Evolutionary conservation across 2,888 invertebrate genomes (phyloP), one percentile per base, ranked within the genome.

Genomic region (Acrocyrtus sp.): DNA sequence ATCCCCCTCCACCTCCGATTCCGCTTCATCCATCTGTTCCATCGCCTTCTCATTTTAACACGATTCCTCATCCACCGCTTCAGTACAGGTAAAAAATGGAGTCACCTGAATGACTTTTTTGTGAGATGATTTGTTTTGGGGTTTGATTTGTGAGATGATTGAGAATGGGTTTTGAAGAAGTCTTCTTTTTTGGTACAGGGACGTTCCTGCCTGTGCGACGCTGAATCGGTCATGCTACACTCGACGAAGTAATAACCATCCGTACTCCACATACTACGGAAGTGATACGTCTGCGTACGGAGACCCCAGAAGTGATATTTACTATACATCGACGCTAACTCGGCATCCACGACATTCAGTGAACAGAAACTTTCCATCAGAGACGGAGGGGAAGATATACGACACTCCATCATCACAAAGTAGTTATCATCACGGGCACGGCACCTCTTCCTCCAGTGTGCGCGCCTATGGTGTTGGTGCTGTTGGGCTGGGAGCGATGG

Each of bases 201-300:
- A 81, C 63, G 81, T 78, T 72, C 81, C 81, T 47, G 76, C 81
- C 10, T 79, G 81, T 75, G 79, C 79, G n/a, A 81, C 81, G 21
- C 63, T 81, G 19, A 81, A 79, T 39, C 47, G 79, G 34, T 62
- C 77, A 24, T 81, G 81, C 60, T 79, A 79, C 76, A 75, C 66
- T 39, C 66, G 75, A 34, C 53, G 81, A 56, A 74, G 76, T 50
- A 75, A 66, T 39, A 69, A 74, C 27, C 72, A 77, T 24, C 78
- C 77, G 1, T 79, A 78, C 60, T 69, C 78, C n/a, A 74, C 74
- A 24, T 78, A 78, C 50, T 80, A 80, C 43, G 67, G 73, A 19
- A 63, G 63, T 47, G 76, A 75, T 27, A 73, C 78, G 41, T 74
- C 78, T 17, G 76, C 81, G 12, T 79, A 79, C 60, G 80, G 74